Conservation (phyloP, 2,797 vertebrate species). For the Semaprochilodus insignis region DNA sequence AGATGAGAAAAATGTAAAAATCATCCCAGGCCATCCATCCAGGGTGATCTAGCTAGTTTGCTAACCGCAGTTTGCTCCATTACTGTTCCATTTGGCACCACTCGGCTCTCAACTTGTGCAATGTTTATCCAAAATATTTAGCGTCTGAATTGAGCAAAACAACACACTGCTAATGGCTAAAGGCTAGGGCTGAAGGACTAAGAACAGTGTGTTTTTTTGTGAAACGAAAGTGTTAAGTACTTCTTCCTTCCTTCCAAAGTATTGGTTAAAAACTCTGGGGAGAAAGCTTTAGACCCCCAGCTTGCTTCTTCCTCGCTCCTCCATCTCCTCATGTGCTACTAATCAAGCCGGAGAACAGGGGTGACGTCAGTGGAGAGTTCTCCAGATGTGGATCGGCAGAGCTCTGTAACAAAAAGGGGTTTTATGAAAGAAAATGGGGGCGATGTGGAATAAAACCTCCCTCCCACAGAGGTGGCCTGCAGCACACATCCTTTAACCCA, state of each 20-base stretch:
- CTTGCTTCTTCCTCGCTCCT: not conserved
- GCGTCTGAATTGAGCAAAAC: too few species aligned
- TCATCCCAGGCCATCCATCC: too few species aligned
- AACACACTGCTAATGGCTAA: too few species aligned
- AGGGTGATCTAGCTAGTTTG: too few species aligned
- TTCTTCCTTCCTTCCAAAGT: not conserved
- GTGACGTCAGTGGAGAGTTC: constrained; percentile 30
- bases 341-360: not conserved
- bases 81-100: too few species aligned
- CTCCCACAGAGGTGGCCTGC: not conserved
- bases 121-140: too few species aligned
- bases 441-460: not conserved
- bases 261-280: not conserved
- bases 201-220: not conserved
- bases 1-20: too few species aligned
- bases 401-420: constrained; percentile 57
- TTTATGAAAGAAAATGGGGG: constrained; percentile 22
- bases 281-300: not conserved
- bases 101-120: too few species aligned
- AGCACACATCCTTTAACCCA: not conserved
- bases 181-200: not conserved
- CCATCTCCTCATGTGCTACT: constrained; percentile 1
- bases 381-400: constrained; percentile 59
- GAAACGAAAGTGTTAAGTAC: not conserved
- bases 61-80: too few species aligned